These are phyloP conservation scores for Microplitis manilae DNA, from an alignment of 2,888 invertebrate species.

Conservation along the genomic window DNA sequence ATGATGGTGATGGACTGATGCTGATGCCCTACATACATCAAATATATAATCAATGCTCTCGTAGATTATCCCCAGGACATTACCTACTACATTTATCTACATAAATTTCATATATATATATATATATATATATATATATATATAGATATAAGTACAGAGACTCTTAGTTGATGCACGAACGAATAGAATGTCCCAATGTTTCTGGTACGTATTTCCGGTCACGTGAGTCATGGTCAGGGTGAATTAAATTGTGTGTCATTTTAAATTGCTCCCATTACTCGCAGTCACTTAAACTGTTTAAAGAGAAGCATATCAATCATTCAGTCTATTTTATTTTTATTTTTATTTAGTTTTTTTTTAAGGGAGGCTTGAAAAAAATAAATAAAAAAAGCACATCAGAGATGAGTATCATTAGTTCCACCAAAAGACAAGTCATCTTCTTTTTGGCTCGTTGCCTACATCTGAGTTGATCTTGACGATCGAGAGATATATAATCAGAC, in stretches of 20 bases:
- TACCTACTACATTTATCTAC: background rate
- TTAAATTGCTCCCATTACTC: slow-evolving; percentile 18
- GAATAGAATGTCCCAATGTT: background rate
- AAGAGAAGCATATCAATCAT: slow-evolving; percentile 1
- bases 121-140: background rate
- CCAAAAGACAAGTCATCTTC: slow-evolving; percentile 20
- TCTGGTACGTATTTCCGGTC: slow-evolving; percentile 23
- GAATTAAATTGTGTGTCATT: slow-evolving; percentile 24
- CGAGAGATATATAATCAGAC: slow-evolving; percentile 10
- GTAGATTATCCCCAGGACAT: slow-evolving; percentile 33
- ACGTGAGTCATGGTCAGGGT: slow-evolving; percentile 27
- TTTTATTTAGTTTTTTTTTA: slow-evolving; percentile 9
- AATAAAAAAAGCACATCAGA: background rate
- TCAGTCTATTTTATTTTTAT: slow-evolving; percentile 5
- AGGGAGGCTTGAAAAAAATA: background rate
- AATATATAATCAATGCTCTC: slow-evolving; percentile 52
- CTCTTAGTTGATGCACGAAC: background rate
- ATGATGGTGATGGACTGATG: slow-evolving; percentile 17
- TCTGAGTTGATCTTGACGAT: slow-evolving; percentile 20
- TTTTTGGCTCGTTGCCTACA: slow-evolving; percentile 31
- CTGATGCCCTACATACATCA: slow-evolving; percentile 45
- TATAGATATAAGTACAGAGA: too few relatives aligned
- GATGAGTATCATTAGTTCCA: slow-evolving; percentile 28
- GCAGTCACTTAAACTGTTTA: slow-evolving; percentile 3
- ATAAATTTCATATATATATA: background rate